Evolutionary conservation across 2,888 invertebrate genomes (phyloP).

Genomic region (Drosophila putrida): DNA sequence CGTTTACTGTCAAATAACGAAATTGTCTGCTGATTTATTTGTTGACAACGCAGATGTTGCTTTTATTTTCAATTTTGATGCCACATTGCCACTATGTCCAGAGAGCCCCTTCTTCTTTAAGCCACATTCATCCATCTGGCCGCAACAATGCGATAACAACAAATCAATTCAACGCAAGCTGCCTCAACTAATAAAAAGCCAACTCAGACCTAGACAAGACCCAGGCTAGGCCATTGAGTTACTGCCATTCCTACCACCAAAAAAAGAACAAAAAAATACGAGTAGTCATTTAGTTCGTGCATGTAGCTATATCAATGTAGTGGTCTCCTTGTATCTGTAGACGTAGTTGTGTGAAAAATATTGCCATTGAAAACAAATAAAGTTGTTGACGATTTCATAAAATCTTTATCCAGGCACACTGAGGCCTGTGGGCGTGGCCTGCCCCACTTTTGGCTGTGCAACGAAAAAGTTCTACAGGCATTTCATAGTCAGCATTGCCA

Average conservation of each 20-base stretch:
- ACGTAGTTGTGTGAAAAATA: constrained; percentile 62
- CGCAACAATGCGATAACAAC: constrained; percentile 79
- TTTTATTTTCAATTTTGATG: constrained; percentile 81
- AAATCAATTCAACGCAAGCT: constrained; percentile 81
- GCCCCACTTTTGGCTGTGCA: background rate
- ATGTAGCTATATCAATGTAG: constrained; percentile 37
- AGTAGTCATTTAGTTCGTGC: constrained; percentile 58
- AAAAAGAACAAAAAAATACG: constrained; percentile 17
- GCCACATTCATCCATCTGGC: constrained; percentile 61
- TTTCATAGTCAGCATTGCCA: constrained; percentile 65
- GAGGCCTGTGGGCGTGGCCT: background rate
- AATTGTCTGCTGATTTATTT: constrained; percentile 81
- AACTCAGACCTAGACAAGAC: constrained; percentile 8
- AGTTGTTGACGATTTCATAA: constrained; percentile 80
- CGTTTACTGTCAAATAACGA: constrained; percentile 81
- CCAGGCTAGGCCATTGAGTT: constrained; percentile 11
- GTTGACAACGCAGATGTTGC: constrained; percentile 80
- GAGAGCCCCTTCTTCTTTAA: constrained; percentile 15
- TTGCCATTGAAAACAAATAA: constrained; percentile 81
- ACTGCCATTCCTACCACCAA: constrained; percentile 4
- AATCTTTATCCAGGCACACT: constrained; percentile 44
- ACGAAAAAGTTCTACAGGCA: constrained; percentile 55
- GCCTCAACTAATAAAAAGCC: constrained; percentile 77
- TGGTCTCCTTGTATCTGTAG: constrained; percentile 2
- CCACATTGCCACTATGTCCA: constrained; percentile 31